Evolutionary conservation across 2,797 vertebrate genomes (phyloP).

Genomic region (Microchirus variegatus): DNA sequence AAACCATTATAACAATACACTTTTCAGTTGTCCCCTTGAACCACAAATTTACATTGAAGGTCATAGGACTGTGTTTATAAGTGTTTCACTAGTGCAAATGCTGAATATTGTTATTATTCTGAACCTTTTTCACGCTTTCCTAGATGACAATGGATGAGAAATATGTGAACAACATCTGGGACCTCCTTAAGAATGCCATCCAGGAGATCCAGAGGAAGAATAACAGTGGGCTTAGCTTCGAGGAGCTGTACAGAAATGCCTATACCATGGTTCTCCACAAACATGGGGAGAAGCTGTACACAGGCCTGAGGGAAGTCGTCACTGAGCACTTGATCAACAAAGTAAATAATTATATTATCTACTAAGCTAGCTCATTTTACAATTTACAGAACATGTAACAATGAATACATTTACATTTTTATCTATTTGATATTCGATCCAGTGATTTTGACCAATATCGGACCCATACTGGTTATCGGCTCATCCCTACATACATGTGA

Average conservation of each 20-base stretch:
- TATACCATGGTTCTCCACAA: slow-evolving; percentile 99
- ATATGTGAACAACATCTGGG: slow-evolving; percentile 99
- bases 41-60: no score
- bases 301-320: slow-evolving; percentile 96
- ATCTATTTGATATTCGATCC: no score
- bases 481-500: no score
- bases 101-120: no score
- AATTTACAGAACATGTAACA: neutral
- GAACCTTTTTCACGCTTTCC: neutral
- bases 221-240: slow-evolving; percentile 98
- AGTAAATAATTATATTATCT: slow-evolving; percentile 77
- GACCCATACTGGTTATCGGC: no score
- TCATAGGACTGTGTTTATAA: no score
- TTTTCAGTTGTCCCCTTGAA: no score
- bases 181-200: slow-evolving; percentile 98
- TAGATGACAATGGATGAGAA: slow-evolving; percentile 99
- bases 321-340: slow-evolving; percentile 99
- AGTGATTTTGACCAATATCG: no score
- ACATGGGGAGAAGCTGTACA: slow-evolving; percentile 98
- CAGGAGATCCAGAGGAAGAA: slow-evolving; percentile 99
- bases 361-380: neutral
- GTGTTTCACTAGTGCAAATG: no score
- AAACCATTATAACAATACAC: no score
- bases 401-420: no score
- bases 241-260: slow-evolving; percentile 98